Percentiles rank a stretch among this genome's conserved stretches.
These are phyloP conservation scores for Amazona finschi DNA, from an alignment of 2,797 vertebrate genomes.

Conservation along the genomic window DNA sequence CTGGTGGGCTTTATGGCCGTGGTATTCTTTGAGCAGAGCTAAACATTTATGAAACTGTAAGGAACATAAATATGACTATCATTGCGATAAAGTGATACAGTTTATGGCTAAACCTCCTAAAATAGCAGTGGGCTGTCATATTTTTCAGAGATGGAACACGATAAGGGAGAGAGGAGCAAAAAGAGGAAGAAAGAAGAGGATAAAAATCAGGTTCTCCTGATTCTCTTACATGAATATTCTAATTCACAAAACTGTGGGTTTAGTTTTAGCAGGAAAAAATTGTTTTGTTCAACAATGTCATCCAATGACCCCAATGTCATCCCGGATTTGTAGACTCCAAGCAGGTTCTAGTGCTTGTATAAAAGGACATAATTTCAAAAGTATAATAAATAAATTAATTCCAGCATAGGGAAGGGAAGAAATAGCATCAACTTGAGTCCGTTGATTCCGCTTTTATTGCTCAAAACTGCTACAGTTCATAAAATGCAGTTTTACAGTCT, in stretches of 20 bases:
- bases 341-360: background rate
- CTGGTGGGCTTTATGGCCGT: background rate
- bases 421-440: background rate
- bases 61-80: background rate
- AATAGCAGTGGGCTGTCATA: background rate
- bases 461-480: slow-evolving; percentile 42
- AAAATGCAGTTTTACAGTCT: slow-evolving; percentile 55
- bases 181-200: background rate
- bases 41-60: background rate
- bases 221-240: background rate
- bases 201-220: background rate
- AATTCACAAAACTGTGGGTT: background rate
- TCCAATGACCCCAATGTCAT: background rate
- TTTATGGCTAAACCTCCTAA: background rate
- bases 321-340: background rate
- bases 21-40: background rate
- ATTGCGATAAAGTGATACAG: background rate
- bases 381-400: background rate
- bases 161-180: background rate
- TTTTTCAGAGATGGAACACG: background rate
- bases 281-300: background rate
- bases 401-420: background rate
- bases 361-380: background rate
- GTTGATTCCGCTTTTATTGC: slow-evolving; percentile 32
- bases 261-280: background rate